phyloP scores from a whole-genome alignment of 2,888 invertebrate genomes.

The Parasteatoda lunata region DNA sequence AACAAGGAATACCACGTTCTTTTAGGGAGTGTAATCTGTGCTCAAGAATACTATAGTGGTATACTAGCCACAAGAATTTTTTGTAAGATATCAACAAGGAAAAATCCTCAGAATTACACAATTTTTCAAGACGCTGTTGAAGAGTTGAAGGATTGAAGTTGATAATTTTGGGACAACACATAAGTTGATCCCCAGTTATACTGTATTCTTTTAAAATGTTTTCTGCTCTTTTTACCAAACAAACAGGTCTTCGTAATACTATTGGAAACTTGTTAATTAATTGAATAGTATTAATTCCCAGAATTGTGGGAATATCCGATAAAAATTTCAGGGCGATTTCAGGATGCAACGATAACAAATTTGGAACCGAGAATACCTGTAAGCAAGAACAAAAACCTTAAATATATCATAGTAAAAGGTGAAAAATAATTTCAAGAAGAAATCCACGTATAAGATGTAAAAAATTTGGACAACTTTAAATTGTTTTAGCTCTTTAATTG shows the following conservation, averaged over 20 bases:
- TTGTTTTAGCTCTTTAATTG: neutral
- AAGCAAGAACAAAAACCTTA: neutral
- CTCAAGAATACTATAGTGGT: slow-evolving; percentile 24
- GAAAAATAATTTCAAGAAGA: neutral
- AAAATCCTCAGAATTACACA: slow-evolving; percentile 33
- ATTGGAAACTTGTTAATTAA: slow-evolving; percentile 11
- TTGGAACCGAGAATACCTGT: slow-evolving; percentile 18
- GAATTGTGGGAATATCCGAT: slow-evolving; percentile 21
- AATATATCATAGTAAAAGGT: neutral
- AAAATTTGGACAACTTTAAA: neutral
- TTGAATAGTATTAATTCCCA: slow-evolving; percentile 25
- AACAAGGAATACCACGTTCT: slow-evolving; percentile 13
- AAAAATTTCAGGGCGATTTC: slow-evolving; percentile 23
- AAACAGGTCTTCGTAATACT: slow-evolving; percentile 8
- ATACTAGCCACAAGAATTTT: slow-evolving; percentile 53
- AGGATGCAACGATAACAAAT: slow-evolving; percentile 39
- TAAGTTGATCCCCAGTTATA: slow-evolving; percentile 27
- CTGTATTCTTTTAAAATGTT: slow-evolving; percentile 23
- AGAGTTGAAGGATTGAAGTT: slow-evolving; percentile 28
- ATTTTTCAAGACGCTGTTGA: slow-evolving; percentile 5
- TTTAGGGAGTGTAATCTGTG: slow-evolving; percentile 25
- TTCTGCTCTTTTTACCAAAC: slow-evolving; percentile 25
- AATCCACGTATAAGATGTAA: neutral
- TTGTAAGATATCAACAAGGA: slow-evolving; percentile 21
- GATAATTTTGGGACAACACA: slow-evolving; percentile 28